Evolutionary conservation across 2,113 vertebrate species (phyloP).

Genomic region (Cyprinus carpio): DNA sequence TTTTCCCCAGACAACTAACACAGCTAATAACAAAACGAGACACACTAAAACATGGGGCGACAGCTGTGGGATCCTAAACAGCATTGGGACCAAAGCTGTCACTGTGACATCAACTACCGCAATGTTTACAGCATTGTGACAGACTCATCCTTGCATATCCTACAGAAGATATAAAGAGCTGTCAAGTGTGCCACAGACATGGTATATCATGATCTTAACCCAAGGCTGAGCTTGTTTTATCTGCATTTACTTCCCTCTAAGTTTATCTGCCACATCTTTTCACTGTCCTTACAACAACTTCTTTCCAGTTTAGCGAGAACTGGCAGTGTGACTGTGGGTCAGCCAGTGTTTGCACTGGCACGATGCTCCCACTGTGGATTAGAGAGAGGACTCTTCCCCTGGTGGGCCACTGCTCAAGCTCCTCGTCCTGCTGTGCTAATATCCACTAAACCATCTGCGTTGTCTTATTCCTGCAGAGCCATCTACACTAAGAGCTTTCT

Average conservation of each 20-base stretch:
- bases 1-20: background rate
- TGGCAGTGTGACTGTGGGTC: slow-evolving; percentile 9
- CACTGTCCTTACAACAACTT: background rate
- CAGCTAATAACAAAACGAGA: background rate
- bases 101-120: background rate
- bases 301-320: slow-evolving; percentile 33
- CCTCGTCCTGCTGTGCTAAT: slow-evolving; percentile 80
- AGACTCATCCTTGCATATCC: slow-evolving; percentile 18
- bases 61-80: slow-evolving; percentile 11
- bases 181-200: background rate
- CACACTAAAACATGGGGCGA: background rate
- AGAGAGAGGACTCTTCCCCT: slow-evolving; percentile 65
- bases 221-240: slow-evolving; percentile 19
- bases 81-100: background rate
- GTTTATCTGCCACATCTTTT: background rate
- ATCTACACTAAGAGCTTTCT: background rate
- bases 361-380: slow-evolving; percentile 49
- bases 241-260: background rate
- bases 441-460: slow-evolving; percentile 82
- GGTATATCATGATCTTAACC: slow-evolving; percentile 12
- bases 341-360: slow-evolving; percentile 41
- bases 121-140: slow-evolving; percentile 19
- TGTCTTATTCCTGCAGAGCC: slow-evolving; percentile 56
- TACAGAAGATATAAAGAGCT: slow-evolving; percentile 20
- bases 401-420: slow-evolving; percentile 65